phyloP scores from a whole-genome alignment of 2,797 vertebrate genomes.

The Hephaestus fuliginosus region DNA sequence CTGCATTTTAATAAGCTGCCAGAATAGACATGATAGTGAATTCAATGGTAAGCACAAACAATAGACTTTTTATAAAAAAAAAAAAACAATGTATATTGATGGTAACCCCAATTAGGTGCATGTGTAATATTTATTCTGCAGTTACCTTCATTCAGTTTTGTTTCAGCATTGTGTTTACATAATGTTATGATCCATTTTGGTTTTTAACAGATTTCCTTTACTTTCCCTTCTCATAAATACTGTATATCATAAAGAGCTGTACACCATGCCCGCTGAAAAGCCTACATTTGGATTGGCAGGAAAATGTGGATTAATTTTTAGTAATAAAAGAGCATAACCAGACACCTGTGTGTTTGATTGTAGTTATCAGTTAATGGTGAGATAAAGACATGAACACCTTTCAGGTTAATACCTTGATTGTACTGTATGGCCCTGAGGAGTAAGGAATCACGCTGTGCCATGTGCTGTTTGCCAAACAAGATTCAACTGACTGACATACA shows the following conservation, averaged over 20 bases:
- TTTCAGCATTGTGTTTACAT: neutral
- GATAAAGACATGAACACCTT: too few species aligned
- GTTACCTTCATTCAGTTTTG: too few species aligned
- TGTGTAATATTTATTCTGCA: neutral
- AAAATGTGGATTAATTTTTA: neutral
- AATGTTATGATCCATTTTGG: neutral
- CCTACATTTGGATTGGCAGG: neutral
- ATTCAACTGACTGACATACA: neutral
- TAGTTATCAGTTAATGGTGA: too few species aligned
- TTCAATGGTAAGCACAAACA: neutral
- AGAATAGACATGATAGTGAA: neutral
- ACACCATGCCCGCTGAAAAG: neutral
- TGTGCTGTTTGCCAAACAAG: too few species aligned
- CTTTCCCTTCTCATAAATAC: too few species aligned
- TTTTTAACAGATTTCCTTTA: neutral
- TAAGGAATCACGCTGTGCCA: neutral
- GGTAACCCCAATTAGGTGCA: neutral
- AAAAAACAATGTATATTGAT: neutral
- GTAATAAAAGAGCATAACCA: neutral
- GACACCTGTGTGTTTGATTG: neutral
- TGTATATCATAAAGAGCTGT: neutral
- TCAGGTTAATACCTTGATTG: too few species aligned
- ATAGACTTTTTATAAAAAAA: neutral
- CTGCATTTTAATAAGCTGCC: slow-evolving; percentile 4
- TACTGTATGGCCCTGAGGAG: too few species aligned